Evolutionary conservation across 1,140 invertebrate genomes (phyloP), one percentile per base, ranked within the genome.

Genomic region (Drosophila chauvacae): DNA sequence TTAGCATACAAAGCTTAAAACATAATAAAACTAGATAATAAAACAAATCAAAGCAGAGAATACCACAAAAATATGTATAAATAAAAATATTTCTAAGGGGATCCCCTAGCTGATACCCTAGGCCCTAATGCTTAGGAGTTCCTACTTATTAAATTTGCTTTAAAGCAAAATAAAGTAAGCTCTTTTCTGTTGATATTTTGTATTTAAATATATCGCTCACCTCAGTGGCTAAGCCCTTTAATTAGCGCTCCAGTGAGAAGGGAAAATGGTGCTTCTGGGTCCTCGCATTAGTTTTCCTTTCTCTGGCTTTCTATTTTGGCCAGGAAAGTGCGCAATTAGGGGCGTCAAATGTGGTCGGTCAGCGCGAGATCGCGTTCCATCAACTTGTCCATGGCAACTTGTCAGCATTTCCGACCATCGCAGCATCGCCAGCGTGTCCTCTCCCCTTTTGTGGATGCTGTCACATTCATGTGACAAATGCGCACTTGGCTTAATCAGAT

Each of bases 391-490:
- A 51, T 75, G 61, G 70, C 55, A 66, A 77, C 61, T 76, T 77
- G 74, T 66, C 74, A 76, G 56, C 72, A 51, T 55, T 64, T 60
- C 56, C 39, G 53, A n/a, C 10, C 18, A 51, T 6, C 16, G 10
- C 26, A n/a, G 6, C n/a, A 50, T 3, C 9, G 9, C 26, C 47
- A 50, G 47, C 23, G n/a, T 47, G n/a, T 41, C 33, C 41, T 45
- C 47, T 23, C 16, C 2, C 28, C 33, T 56, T 39, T 26, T 5
- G n/a, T 6, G 20, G 76, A 61, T 51, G 72, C 80, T 80, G 77
- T 78, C 80, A 70, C 77, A 84, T 59, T 61, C 73, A 33, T 44
- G 60, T 80, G 84, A 87, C 53, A 78, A 87, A 87, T 88, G 71
- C 30, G 72, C 53, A 47, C 82, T 82, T 71, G 61, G 68, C 58